Evolutionary conservation across 2,113 vertebrate genomes (phyloP).

Genomic region (Fukomys damarensis): DNA sequence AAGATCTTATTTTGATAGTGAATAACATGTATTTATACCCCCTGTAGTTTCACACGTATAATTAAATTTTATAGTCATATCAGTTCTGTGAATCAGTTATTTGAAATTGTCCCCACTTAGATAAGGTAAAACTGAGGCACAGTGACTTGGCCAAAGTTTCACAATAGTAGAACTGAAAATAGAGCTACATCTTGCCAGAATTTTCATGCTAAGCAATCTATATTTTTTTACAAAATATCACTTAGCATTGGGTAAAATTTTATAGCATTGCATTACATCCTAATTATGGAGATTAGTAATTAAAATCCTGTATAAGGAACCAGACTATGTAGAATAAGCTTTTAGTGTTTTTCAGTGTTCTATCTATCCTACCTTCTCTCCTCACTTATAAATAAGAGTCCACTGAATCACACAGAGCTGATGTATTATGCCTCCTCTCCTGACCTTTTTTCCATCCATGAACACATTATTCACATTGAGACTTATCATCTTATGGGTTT

Average conservation of each 20-base stretch:
- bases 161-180: not conserved
- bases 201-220: not conserved
- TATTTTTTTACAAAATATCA: not conserved
- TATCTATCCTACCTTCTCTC: not conserved
- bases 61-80: conserved; percentile 9
- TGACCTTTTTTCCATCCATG: conserved; percentile 35
- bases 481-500: conserved; percentile 5
- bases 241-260: not conserved
- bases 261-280: not conserved
- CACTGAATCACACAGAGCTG: not conserved
- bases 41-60: not conserved
- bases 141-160: not conserved
- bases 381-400: not conserved
- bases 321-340: not conserved
- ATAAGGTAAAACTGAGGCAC: not conserved
- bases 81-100: not conserved
- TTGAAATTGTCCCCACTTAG: not conserved
- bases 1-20: conserved; percentile 4
- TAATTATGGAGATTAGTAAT: not conserved
- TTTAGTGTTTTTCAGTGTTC: not conserved
- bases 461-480: conserved; percentile 51
- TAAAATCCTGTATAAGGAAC: not conserved
- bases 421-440: not conserved
- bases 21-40: not conserved
- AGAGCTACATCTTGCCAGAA: not conserved